These are phyloP conservation scores for Porites cylindrica DNA, from an alignment of 92 coral and sea anemone genomes.

Conservation along the genomic window DNA sequence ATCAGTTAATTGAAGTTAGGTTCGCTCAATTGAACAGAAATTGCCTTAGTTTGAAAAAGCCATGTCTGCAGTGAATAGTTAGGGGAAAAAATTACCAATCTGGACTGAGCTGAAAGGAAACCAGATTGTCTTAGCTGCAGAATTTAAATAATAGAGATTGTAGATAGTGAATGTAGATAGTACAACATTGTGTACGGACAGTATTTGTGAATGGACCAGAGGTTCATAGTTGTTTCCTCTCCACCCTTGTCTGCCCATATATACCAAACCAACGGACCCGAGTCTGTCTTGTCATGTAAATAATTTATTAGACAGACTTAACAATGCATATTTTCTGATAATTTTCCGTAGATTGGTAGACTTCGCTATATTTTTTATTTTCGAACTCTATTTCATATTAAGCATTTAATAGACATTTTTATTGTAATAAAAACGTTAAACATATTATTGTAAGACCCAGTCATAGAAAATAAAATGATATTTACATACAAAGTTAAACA, in stretches of 20 bases:
- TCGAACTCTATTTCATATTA: conserved; percentile 75
- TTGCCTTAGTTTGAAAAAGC: not conserved
- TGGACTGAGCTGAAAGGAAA: not conserved
- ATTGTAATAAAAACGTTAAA: conserved; percentile 81
- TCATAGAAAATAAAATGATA: conserved; percentile 89
- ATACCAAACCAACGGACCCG: conserved; percentile 24
- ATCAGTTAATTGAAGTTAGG: not conserved
- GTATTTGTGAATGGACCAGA: conserved; percentile 53
- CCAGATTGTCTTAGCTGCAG: conserved; percentile 37
- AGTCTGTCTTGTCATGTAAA: conserved; percentile 65
- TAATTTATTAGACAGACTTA: conserved; percentile 69
- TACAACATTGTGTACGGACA: conserved; percentile 18
- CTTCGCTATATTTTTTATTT: conserved; percentile 88
- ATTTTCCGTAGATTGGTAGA: conserved; percentile 63
- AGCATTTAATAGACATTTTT: conserved; percentile 92
- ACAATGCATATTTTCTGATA: conserved; percentile 76
- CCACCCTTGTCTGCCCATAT: conserved; percentile 41
- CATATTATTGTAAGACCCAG: conserved; percentile 80
- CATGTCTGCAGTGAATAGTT: conserved; percentile 33
- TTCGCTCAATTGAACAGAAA: conserved; percentile 4
- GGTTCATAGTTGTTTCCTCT: conserved; percentile 25
- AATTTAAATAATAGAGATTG: conserved; percentile 47
- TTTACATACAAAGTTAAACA: conserved; percentile 78
- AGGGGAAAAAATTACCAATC: conserved; percentile 23
- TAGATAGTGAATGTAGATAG: conserved; percentile 91